These are phyloP conservation scores for Subanguina moxae DNA, from an alignment of 1,140 invertebrate genomes.

Conservation along the genomic window DNA sequence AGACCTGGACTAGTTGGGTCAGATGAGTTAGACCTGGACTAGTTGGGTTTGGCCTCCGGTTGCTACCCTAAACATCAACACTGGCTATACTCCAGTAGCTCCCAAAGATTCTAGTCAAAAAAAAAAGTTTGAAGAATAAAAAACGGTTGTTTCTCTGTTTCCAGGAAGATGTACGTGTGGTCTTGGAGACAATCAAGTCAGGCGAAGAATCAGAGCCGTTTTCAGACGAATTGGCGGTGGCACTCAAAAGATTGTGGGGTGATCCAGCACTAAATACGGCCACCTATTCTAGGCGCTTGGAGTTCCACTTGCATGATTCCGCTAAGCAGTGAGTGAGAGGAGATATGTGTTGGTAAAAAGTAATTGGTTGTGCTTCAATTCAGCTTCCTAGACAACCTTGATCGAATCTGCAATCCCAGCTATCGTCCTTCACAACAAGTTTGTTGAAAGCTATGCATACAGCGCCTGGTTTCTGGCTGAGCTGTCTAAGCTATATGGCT, in stretches of 20 bases:
- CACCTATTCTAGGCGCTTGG: slow-evolving; percentile 37
- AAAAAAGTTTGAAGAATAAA: slow-evolving; percentile 1
- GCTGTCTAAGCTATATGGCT: too few relatives aligned
- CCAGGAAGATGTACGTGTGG: slow-evolving; percentile 44
- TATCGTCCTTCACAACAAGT: slow-evolving; percentile 83
- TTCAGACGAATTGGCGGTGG: slow-evolving; percentile 38
- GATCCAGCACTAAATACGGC: slow-evolving; percentile 38
- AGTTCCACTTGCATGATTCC: slow-evolving; percentile 56
- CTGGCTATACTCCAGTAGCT: background rate
- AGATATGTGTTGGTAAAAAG: background rate
- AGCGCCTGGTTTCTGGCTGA: too few relatives aligned
- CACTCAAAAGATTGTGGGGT: slow-evolving; percentile 49
- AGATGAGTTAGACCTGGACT: too few relatives aligned
- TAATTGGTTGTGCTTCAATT: slow-evolving; percentile 18
- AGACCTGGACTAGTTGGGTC: too few relatives aligned
- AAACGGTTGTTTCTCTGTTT: background rate
- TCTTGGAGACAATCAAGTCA: slow-evolving; percentile 43
- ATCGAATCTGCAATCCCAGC: slow-evolving; percentile 81
- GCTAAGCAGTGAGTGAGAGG: slow-evolving; percentile 44
- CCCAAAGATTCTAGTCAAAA: background rate
- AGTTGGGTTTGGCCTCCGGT: too few relatives aligned
- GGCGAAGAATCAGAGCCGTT: slow-evolving; percentile 46
- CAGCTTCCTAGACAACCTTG: slow-evolving; percentile 73
- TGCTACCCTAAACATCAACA: too few relatives aligned
- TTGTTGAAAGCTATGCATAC: too few relatives aligned